A percentile compares a stretch with the other conserved stretches of the same genome.
Conservation (phyloP, 2,888 invertebrate genomes). For the Masnerella sp. region DNA sequence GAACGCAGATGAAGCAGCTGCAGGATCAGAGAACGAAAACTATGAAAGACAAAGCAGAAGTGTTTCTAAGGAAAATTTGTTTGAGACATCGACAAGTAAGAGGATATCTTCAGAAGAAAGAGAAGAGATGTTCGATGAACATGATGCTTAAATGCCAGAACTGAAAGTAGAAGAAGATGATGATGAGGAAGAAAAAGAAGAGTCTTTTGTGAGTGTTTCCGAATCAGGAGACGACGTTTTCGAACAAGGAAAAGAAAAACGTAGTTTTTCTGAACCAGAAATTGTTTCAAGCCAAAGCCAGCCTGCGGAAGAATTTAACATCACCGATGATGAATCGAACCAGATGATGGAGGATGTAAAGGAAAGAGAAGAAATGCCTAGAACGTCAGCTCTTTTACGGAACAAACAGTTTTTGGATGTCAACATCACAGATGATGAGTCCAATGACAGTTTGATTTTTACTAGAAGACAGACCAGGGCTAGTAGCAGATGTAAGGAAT, state of each 20-base stretch:
- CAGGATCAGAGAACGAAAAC: neutral
- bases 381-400: no score
- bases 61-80: neutral
- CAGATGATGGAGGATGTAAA: conserved; percentile 18
- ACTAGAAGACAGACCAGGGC: neutral
- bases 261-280: neutral
- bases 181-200: conserved; percentile 17
- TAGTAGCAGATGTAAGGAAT: neutral
- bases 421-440: conserved; percentile 66
- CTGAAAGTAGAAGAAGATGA: neutral
- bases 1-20: neutral
- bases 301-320: conserved; percentile 56
- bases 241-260: conserved; percentile 36
- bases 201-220: conserved; percentile 22
- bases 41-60: neutral
- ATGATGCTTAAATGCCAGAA: no score
- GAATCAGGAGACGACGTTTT: conserved; percentile 17
- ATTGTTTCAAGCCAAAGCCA: neutral
- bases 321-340: conserved; percentile 67
- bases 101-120: no score
- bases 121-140: neutral
- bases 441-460: conserved; percentile 53
- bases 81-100: neutral
- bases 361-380: neutral
- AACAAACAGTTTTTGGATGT: conserved; percentile 12